Base-by-base conservation (phyloP, 1,140 invertebrate species). In the Calliphora vicina region DNA sequence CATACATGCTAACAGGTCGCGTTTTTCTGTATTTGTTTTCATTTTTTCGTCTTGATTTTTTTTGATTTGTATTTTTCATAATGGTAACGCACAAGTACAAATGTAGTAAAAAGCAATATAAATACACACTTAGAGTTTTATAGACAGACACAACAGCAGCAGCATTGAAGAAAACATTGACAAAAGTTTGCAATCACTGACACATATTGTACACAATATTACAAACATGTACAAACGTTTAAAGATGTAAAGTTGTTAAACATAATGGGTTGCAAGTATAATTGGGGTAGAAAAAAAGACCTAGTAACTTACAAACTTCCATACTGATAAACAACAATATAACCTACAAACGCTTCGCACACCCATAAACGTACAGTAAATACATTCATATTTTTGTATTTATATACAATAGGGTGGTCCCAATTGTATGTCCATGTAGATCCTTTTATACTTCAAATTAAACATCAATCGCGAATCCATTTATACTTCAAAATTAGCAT, bases 1-100 rank as follows among this genome's bases (percentile, higher is more conserved):
- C 35, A 43, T 78, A 78, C 74, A 78, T 78, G 74, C 74, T 78
- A 78, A 78, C 74, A 78, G 74, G 74, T 78, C 74, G 74, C 74
- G 74, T 78, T 78, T 78, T 78, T 78, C 74, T 67, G n/a, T 67
- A 67, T 23, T 67, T 67, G 9, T 67, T 67, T 61, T 61, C 45
- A 50, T 50, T 50, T 50, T 50, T 67, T 23, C 20, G 13, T 15
- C 2, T 35, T 35, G 29, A 35, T 35, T 35, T 35, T 35, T 57
- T 12, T 57, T 57, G 13, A 3, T 57, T 23, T 23, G 61, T 67
- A 67, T 67, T 67, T 67, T 23, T 1, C 8, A 67, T 67, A 67
- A 23, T 67, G 61, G 61, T 4, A 67, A 67, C 61, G n/a, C 13
- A 61, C 13, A n/a, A n/a, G n/a, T 57, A 15, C 13, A 57, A 57